Evolutionary conservation across 2,888 invertebrate genomes (phyloP).

Genomic region (Tetranychus truncatus): DNA sequence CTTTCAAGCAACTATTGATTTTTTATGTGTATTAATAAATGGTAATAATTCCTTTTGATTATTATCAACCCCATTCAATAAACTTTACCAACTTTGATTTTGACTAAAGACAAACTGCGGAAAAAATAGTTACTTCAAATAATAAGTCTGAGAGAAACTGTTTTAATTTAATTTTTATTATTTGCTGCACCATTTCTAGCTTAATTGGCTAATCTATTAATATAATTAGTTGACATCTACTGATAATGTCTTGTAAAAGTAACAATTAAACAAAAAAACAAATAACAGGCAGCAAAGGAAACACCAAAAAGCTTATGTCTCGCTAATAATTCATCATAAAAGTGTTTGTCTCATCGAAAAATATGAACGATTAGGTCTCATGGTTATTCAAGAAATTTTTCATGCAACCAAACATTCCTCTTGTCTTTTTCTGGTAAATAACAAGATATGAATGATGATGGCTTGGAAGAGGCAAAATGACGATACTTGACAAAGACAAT

Average conservation of each 20-base stretch:
- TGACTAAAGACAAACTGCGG: no score
- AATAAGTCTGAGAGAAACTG: no score
- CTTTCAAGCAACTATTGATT: no score
- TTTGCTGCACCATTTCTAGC: no score
- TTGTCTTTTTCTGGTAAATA: background rate
- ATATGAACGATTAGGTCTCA: background rate
- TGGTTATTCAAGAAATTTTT: background rate
- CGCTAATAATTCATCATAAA: background rate
- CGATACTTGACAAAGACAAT: background rate
- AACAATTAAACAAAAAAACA: no score
- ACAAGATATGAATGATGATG: background rate
- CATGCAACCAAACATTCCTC: background rate
- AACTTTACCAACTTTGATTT: background rate
- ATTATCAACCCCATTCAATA: background rate
- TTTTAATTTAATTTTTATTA: no score
- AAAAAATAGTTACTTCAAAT: no score
- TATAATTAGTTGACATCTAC: no score
- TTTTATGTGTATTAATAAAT: no score
- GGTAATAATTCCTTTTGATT: background rate
- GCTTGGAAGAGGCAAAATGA: background rate
- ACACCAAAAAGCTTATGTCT: background rate
- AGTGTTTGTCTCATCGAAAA: background rate
- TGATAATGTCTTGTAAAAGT: no score
- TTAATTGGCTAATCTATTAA: no score
- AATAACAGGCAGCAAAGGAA: no score